Evolutionary conservation across 2,113 vertebrate species (phyloP).

Genomic region (Cervus canadensis): DNA sequence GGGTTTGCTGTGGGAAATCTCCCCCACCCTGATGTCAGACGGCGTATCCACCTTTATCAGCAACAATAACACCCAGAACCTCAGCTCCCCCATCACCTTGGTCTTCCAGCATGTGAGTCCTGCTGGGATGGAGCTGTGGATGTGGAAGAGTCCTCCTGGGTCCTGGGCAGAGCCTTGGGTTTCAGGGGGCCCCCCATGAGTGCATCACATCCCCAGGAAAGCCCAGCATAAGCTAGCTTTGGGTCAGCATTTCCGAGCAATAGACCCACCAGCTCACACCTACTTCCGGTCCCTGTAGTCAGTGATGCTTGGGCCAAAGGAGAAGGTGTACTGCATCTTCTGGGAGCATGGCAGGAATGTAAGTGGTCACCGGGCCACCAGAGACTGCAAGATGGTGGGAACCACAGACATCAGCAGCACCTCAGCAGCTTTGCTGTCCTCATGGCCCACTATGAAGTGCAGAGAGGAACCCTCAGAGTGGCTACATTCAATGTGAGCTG

Average conservation of each 20-base stretch:
- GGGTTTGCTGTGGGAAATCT: not conserved
- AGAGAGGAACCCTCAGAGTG: not conserved
- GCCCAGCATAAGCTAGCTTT: not conserved
- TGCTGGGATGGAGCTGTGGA: too few species aligned
- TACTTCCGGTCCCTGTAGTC: not conserved
- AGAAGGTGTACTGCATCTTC: not conserved
- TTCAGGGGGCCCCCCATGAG: fast-evolving
- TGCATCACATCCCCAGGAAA: not conserved
- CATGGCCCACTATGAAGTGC: slow-evolving; percentile 47
- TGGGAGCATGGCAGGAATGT: slow-evolving; percentile 64
- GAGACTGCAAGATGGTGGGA: slow-evolving; percentile 68
- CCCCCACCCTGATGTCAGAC: slow-evolving; percentile 78
- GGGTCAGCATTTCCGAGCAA: not conserved
- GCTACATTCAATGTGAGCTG: not conserved
- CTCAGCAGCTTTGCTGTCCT: slow-evolving; percentile 84
- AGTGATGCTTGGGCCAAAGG: fast-evolving
- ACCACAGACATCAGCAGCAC: slow-evolving; percentile 71
- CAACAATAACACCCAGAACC: slow-evolving; percentile 67
- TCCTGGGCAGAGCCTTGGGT: not conserved
- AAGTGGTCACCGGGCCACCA: slow-evolving; percentile 70
- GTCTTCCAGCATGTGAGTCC: slow-evolving; percentile 75
- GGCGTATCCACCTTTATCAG: slow-evolving; percentile 75
- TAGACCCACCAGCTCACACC: not conserved
- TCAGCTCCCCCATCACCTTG: slow-evolving; percentile 71
- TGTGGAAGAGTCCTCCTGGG: not conserved